Base-by-base conservation (phyloP, 2,888 invertebrate species). In the Spilosoma lubricipeda region DNA sequence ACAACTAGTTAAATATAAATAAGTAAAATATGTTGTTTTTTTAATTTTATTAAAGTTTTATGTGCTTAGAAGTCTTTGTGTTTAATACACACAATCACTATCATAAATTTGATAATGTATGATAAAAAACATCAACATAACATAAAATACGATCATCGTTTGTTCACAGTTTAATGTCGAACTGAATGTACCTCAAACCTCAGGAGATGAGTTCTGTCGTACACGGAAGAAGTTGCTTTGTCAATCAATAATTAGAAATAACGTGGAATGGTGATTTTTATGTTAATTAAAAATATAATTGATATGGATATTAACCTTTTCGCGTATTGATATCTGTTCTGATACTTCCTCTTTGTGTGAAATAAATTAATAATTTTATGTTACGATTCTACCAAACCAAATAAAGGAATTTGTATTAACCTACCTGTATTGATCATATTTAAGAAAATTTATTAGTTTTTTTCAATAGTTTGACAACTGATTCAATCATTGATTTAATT, bases 311-410 rank as follows among this genome's bases (percentile, higher is more conserved):
- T 63, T 30, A 30, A 63, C 30, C 63, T 63, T 63, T 63, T 63
- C 30, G 8, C 63, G 18, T 63, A 63, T 30, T 13, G 63, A 30
- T 59, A 27, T 63, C 18, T 63, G 5, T 63, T 63, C 4, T 4
- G 30, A 63, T 63, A 63, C 63, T 63, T 63, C 59, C 59, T 63
- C 59, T 63, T 63, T 63, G 63, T 63, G 30, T 63, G 18, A 18
- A 63, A 63, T 63, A 63, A 30, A 63, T 63, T 63, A 15, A 27
- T 63, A 30, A 63, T n/a, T 27, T 59, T 13, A 59, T 15, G 27
- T 27, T 63, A 63, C 7, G 59, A 63, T 56, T n/a, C 1, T 13
- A 56, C 1, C 11, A 52, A 59, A 59, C 27, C 27, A 59, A 30
- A 30, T 30, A 30, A 63, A 27, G 30, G 18, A 63, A 30, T 30